Conservation (phyloP, 2,888 invertebrate species). For the Stenolophus ochropezus region DNA sequence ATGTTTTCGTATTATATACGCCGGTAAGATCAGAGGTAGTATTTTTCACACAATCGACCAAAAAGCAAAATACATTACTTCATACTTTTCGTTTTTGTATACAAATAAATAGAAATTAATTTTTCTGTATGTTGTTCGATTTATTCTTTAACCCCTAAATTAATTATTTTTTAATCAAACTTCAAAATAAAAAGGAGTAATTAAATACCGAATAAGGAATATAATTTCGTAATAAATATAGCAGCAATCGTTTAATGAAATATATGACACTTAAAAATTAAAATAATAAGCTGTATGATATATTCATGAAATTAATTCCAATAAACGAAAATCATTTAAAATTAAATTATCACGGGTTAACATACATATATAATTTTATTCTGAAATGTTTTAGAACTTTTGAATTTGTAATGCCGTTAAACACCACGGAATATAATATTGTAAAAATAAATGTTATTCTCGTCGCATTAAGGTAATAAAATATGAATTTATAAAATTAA, state of each 20-base stretch:
- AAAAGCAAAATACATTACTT: too few relatives aligned
- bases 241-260: slow-evolving; percentile 1
- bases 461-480: too few relatives aligned
- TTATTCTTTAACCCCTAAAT: neutral
- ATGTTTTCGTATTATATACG: too few relatives aligned
- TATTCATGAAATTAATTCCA: slow-evolving; percentile 24
- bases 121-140: too few relatives aligned
- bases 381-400: slow-evolving; percentile 9
- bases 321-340: slow-evolving; percentile 16
- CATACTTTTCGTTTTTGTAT: too few relatives aligned
- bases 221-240: neutral
- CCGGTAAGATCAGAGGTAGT: too few relatives aligned
- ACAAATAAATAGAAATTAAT: too few relatives aligned
- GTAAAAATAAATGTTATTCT: too few relatives aligned
- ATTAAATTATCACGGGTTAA: slow-evolving; percentile 12
- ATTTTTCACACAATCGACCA: too few relatives aligned
- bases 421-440: neutral
- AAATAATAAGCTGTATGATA: slow-evolving; percentile 2
- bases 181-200: neutral
- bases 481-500: too few relatives aligned
- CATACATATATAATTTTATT: neutral
- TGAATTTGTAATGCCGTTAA: slow-evolving; percentile 1
- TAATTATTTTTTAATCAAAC: neutral
- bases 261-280: slow-evolving; percentile 9
- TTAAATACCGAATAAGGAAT: neutral